Base-by-base conservation (phyloP, 2,797 vertebrate species). In the Limosa lapponica region DNA sequence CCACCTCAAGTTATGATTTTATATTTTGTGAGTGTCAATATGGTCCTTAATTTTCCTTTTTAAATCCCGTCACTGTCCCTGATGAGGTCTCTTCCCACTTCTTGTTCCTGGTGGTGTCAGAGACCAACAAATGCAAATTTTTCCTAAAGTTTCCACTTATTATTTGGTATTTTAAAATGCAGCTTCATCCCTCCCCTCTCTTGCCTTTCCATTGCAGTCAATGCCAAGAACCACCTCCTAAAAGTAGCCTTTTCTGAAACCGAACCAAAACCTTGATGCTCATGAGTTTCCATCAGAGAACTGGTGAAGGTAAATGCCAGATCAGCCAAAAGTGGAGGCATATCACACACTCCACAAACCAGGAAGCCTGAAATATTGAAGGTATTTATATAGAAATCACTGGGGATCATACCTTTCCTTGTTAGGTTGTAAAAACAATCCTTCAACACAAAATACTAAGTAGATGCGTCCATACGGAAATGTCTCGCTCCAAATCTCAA, bases 1-100 rank as follows among this genome's bases (percentile, higher is more conserved):
- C 96, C 89, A 95, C 85, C 85, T 94, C 95, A 82, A 89, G 36
- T 64, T 82, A 78, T 5, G 65, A 74, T 87, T 93, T 91, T 28
- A 67, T 69, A 54, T 78, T 94, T 92, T 79, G 3, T 15, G 61
- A 62, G n/a, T 20, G 72, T 36, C 67, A 91, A 77, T 72, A 72
- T 54, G 57, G 67, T 46, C 37, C 54, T 82, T 58, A 44, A 85
- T 87, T 73, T 69, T 65, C 30, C 41, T 82, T 84, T 89, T 62
- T 13, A 67, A 67, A 80, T 71, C 49, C 30, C 65, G 8, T 16
- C 2, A 0, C 54, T 65, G 27, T 44, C 43, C 17, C 52, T 11
- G 30, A 15, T 41, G 30, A 87, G 30, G n/a, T 43, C 52, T 72
- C 72, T 83, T 87, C 46, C 74, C 48, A 74, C 28, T 69, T 30